Base-by-base conservation (phyloP, 2,113 vertebrate species). In the Oncorhynchus clarkii region DNA sequence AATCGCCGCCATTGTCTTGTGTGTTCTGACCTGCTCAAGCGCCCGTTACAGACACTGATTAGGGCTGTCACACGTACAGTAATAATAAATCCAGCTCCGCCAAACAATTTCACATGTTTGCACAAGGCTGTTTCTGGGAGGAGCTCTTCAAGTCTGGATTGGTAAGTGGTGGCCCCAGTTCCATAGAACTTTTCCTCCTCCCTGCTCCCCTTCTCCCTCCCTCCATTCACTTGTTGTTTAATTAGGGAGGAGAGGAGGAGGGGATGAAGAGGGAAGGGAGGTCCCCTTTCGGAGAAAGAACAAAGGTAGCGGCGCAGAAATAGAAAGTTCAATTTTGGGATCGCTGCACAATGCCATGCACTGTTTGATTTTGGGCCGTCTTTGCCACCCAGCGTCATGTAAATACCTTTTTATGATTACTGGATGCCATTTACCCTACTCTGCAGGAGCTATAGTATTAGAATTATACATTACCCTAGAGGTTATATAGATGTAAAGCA, bases 281-380 rank as follows among this genome's bases (percentile, higher is more conserved):
- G 39, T 11, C 81, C 49, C 73, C 79, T 84, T 22, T 49, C 76
- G 68, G 72, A 80, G 67, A 78, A 74, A 77, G 78, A 88, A 91
- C 85, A 87, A 88, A 89, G 77, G 70, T 80, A 86, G 76, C 13
- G 49, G 72, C 2, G 78, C 74, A 79, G 85, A 89, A 91, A 89
- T 89, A 90, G 88, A 85, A 88, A 84, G 80, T 83, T 83, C 67
- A 72, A 72, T 90, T 54, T 77, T 82, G 81, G 82, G 83, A 84
- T 86, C 80, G 76, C 80, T 75, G 78, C 78, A 81, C 83, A 88
- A 87, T 84, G 79, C 84, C 85, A 86, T 80, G 80, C 82, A 82
- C 83, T 67, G 69, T 82, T 88, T 83, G 57, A 69, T 80, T 84
- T 82, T 11, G 39, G 39, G 39, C 39, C 39, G 39, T 45, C 39